These are phyloP conservation scores for Caenorhabditis zanzibari DNA, from an alignment of 2,888 invertebrate species.

Conservation along the genomic window DNA sequence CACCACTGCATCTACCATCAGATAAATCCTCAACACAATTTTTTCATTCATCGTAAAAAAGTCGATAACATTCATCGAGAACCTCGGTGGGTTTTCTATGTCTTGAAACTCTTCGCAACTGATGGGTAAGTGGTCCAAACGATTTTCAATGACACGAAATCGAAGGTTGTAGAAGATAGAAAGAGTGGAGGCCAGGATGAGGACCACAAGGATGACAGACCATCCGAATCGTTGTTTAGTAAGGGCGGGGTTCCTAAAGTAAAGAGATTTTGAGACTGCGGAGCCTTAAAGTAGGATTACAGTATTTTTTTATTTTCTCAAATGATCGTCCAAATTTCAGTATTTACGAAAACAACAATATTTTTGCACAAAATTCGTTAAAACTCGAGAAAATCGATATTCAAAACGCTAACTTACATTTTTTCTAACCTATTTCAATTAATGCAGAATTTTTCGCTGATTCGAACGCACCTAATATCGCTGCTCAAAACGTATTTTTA, in stretches of 20 bases:
- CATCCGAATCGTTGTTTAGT: slow-evolving; percentile 1
- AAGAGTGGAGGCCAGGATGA: not conserved
- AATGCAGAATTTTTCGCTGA: too few relatives aligned
- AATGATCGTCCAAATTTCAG: too few relatives aligned
- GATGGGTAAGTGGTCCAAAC: not conserved
- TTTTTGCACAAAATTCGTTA: too few relatives aligned
- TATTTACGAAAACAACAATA: too few relatives aligned
- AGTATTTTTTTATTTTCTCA: too few relatives aligned
- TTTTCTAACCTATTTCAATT: too few relatives aligned
- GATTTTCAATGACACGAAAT: slow-evolving; percentile 1
- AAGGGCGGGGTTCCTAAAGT: not conserved
- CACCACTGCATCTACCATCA: slow-evolving; percentile 20
- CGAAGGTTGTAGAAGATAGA: slow-evolving; percentile 19
- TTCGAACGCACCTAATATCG: too few relatives aligned
- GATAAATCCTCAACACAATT: not conserved
- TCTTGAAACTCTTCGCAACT: slow-evolving; percentile 40
- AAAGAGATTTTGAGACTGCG: too few relatives aligned
- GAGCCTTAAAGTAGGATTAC: too few relatives aligned
- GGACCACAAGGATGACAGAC: not conserved
- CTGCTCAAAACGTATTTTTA: too few relatives aligned
- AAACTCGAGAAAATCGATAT: too few relatives aligned
- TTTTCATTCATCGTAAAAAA: slow-evolving; percentile 12
- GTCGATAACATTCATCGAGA: not conserved
- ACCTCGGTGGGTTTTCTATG: not conserved
- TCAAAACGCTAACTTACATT: too few relatives aligned